Conservation (phyloP, 2,888 invertebrate species). For the Mythimna vitellina region DNA sequence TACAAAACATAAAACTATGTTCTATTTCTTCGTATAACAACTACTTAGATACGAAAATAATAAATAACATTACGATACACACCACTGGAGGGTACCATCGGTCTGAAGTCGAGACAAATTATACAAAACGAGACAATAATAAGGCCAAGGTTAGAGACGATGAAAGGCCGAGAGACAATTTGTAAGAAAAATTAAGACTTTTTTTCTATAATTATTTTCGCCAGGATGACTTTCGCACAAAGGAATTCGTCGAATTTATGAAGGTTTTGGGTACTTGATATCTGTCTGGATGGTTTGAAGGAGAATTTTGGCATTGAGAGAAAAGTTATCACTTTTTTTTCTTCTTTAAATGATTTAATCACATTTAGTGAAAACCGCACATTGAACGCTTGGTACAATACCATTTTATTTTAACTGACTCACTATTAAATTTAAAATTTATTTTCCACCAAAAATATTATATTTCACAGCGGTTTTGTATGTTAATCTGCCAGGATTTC, state of each 20-base stretch:
- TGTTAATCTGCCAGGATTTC: neutral
- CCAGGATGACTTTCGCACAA: conserved; percentile 54
- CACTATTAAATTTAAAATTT: too few species aligned
- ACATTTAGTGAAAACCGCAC: neutral
- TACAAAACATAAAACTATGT: conserved; percentile 5
- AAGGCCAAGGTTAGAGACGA: conserved; percentile 55
- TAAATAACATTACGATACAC: conserved; percentile 59
- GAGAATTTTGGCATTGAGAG: conserved; percentile 1
- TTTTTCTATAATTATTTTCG: conserved; percentile 63
- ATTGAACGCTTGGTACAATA: too few species aligned
- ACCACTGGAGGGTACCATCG: conserved; percentile 53
- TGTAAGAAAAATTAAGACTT: conserved; percentile 60
- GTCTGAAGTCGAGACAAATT: conserved; percentile 63
- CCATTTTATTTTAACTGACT: too few species aligned
- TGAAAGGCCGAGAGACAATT: conserved; percentile 58
- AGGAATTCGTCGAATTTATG: conserved; percentile 47
- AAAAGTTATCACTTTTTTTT: conserved; percentile 8
- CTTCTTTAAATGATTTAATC: neutral
- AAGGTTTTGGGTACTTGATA: conserved; percentile 24
- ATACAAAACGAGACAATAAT: conserved; percentile 60
- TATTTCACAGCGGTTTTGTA: neutral
- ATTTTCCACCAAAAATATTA: neutral
- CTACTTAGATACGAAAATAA: conserved; percentile 41
- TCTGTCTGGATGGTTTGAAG: conserved; percentile 32
- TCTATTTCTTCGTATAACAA: conserved; percentile 13